phyloP scores from a whole-genome alignment of 2,888 invertebrate species.

The Ormyrus thymus region DNA sequence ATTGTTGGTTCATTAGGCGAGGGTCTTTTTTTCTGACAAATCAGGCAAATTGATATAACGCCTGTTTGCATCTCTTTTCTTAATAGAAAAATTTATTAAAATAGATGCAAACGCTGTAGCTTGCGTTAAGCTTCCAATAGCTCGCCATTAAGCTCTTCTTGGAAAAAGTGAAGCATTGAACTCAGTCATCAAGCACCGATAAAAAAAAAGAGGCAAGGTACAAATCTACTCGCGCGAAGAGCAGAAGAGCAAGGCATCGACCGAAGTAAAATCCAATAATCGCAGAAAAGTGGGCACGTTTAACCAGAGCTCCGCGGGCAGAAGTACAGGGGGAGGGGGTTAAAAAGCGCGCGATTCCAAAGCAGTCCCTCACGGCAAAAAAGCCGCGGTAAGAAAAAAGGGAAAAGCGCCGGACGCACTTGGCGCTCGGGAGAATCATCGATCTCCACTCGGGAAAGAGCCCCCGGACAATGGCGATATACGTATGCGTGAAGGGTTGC shows the following conservation, averaged over 20 bases:
- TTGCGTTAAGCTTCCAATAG: too few species aligned
- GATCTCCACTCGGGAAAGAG: slow-evolving; percentile 17
- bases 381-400: neutral
- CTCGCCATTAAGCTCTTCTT: too few species aligned
- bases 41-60: too few species aligned
- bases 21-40: too few species aligned
- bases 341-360: neutral
- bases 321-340: too few species aligned
- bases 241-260: neutral
- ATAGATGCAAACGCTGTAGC: too few species aligned
- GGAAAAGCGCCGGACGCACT: neutral
- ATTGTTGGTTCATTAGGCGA: too few species aligned
- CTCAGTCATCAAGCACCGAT: too few species aligned
- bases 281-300: neutral
- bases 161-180: too few species aligned
- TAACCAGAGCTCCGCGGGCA: too few species aligned
- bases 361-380: neutral
- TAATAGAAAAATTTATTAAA: too few species aligned
- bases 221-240: neutral
- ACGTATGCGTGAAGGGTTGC: neutral
- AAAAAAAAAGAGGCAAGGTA: neutral
- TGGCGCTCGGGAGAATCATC: slow-evolving; percentile 9
- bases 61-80: too few species aligned
- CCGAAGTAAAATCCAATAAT: slow-evolving; percentile 15
- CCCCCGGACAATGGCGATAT: slow-evolving; percentile 31